Percentiles rank a stretch among this genome's conserved stretches.
These are phyloP conservation scores for Tetranychus piercei DNA, from an alignment of 2,888 invertebrate genomes.

Conservation along the genomic window DNA sequence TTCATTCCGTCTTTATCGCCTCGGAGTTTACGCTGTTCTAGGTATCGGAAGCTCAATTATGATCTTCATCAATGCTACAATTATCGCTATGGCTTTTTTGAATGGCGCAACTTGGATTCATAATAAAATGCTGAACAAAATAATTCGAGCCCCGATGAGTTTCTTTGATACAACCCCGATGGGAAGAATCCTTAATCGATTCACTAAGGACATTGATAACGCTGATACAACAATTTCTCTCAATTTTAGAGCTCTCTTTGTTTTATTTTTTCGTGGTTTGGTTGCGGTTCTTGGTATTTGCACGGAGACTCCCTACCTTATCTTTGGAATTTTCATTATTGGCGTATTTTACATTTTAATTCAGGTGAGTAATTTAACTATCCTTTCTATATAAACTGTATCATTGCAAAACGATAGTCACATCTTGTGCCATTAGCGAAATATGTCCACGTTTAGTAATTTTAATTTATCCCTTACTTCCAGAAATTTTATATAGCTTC, in stretches of 20 bases:
- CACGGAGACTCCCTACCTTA: constrained; percentile 31
- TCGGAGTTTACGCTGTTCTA: neutral
- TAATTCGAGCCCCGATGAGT: constrained; percentile 34
- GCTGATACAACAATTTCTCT: constrained; percentile 28
- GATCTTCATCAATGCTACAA: neutral
- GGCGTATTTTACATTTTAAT: constrained; percentile 31
- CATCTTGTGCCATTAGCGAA: neutral
- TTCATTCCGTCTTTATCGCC: neutral
- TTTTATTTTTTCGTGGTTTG: constrained; percentile 23
- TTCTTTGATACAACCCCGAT: constrained; percentile 28
- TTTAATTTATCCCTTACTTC: neutral
- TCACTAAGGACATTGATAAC: constrained; percentile 28
- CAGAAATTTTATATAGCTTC: constrained; percentile 38
- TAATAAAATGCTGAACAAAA: constrained; percentile 28
- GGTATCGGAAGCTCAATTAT: neutral
- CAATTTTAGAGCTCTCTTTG: constrained; percentile 26
- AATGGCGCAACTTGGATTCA: constrained; percentile 21
- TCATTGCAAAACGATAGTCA: too few species aligned
- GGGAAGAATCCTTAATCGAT: constrained; percentile 27
- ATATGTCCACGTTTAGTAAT: neutral
- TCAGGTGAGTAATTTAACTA: constrained; percentile 24
- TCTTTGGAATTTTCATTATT: constrained; percentile 31
- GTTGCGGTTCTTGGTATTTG: constrained; percentile 29
- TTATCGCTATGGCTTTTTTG: neutral
- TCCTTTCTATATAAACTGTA: too few species aligned